Evolutionary conservation across 2,113 vertebrate genomes (phyloP).

Genomic region (Grantiella picta): DNA sequence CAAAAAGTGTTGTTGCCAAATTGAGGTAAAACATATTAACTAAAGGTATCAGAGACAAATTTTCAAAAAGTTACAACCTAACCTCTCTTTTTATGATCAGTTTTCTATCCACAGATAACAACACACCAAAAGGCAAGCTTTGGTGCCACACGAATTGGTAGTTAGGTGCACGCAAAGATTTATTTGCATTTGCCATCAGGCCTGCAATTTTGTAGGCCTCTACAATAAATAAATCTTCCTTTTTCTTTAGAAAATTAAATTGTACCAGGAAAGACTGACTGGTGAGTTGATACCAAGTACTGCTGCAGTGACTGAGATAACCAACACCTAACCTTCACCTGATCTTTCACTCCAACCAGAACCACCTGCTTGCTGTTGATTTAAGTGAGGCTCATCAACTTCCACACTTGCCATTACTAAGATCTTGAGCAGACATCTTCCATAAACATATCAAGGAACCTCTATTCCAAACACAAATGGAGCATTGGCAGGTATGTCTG

Average conservation of each 20-base stretch:
- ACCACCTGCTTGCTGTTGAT: neutral
- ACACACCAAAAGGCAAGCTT: neutral
- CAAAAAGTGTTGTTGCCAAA: neutral
- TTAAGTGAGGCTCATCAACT: neutral
- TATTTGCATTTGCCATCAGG: neutral
- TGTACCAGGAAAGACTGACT: neutral
- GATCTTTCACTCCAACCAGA: neutral
- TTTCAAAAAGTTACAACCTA: neutral
- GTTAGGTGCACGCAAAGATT: neutral
- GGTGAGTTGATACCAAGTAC: neutral
- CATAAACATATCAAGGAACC: neutral
- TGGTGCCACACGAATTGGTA: neutral
- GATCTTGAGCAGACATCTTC: neutral
- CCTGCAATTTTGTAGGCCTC: neutral
- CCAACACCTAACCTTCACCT: neutral
- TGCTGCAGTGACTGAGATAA: neutral
- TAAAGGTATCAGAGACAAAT: neutral
- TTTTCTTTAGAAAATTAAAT: neutral
- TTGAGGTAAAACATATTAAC: neutral
- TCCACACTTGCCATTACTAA: neutral
- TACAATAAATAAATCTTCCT: neutral
- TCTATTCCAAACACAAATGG: neutral
- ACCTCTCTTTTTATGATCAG: neutral
- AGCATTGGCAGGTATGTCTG: neutral
- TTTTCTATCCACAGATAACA: neutral